Evolutionary conservation across 2,888 invertebrate genomes (phyloP).

Genomic region (Xylota segnis): DNA sequence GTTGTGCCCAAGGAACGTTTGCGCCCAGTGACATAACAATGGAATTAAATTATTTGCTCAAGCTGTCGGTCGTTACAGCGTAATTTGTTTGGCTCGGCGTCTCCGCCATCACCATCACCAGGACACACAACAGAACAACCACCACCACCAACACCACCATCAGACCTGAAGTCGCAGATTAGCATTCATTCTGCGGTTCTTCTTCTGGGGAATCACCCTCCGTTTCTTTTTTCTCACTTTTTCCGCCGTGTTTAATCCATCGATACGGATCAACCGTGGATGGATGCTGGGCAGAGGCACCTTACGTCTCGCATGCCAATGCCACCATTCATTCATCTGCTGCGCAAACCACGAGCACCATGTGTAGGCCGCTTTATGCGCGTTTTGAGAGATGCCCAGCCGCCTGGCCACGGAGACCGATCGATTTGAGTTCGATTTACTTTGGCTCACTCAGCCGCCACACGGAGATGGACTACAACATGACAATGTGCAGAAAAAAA

Average conservation of each 20-base stretch:
- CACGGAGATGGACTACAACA: constrained; percentile 63
- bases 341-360: constrained; percentile 10
- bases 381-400: constrained; percentile 60
- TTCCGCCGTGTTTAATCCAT: constrained; percentile 67
- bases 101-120: constrained; percentile 51
- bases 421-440: constrained; percentile 73
- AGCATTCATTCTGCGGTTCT: constrained; percentile 66
- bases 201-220: constrained; percentile 50
- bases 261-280: constrained; percentile 67
- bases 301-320: constrained; percentile 38
- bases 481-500: constrained; percentile 60
- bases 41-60: constrained; percentile 77
- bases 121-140: constrained; percentile 6
- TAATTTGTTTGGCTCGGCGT: constrained; percentile 74
- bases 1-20: constrained; percentile 44
- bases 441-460: constrained; percentile 48
- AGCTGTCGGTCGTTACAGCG: constrained; percentile 75
- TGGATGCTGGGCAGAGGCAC: constrained; percentile 58
- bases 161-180: constrained; percentile 53
- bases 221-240: constrained; percentile 32
- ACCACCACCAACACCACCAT: constrained; percentile 21
- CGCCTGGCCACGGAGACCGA: constrained; percentile 46
- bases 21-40: constrained; percentile 75
- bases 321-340: constrained; percentile 58
- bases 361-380: constrained; percentile 66